Conservation (phyloP, 2,797 vertebrate species). For the Epinephelus awoara region DNA sequence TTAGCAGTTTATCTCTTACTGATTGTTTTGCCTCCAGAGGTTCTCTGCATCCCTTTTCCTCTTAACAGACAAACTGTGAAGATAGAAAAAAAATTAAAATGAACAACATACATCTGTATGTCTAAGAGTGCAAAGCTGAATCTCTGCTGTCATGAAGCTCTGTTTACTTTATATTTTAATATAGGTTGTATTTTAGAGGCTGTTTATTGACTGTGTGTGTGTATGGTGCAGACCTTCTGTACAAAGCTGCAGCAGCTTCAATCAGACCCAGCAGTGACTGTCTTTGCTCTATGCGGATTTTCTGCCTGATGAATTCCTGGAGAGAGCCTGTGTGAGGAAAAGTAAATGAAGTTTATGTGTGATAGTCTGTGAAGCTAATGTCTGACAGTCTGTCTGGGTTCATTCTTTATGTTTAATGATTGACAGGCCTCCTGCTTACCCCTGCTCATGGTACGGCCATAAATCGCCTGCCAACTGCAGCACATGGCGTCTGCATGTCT, state of each 20-base stretch:
- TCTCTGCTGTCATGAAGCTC: background rate
- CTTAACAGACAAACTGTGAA: constrained; percentile 60
- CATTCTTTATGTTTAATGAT: constrained; percentile 43
- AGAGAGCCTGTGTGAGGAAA: constrained; percentile 43
- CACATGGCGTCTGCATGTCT: constrained; percentile 38
- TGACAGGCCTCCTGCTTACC: constrained; percentile 48
- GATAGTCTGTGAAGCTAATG: constrained; percentile 9
- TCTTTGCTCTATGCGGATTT: constrained; percentile 57
- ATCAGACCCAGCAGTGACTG: constrained; percentile 67
- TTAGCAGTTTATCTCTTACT: constrained; percentile 46
- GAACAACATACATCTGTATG: background rate
- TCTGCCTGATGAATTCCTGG: constrained; percentile 64
- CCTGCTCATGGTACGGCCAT: background rate
- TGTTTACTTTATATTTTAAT: background rate
- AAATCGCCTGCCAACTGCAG: constrained; percentile 35
- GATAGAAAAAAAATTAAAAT: background rate
- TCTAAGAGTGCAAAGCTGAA: background rate
- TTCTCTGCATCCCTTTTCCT: constrained; percentile 64
- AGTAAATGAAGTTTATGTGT: background rate
- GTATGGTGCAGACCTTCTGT: constrained; percentile 49
- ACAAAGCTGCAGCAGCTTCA: constrained; percentile 55
- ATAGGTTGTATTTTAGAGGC: background rate
- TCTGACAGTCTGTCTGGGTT: constrained; percentile 5
- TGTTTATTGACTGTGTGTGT: background rate
- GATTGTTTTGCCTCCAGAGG: constrained; percentile 42